phyloP scores from a whole-genome alignment of 37 sponge, comb jelly and placozoan genomes.

The Oopsacas minuta region DNA sequence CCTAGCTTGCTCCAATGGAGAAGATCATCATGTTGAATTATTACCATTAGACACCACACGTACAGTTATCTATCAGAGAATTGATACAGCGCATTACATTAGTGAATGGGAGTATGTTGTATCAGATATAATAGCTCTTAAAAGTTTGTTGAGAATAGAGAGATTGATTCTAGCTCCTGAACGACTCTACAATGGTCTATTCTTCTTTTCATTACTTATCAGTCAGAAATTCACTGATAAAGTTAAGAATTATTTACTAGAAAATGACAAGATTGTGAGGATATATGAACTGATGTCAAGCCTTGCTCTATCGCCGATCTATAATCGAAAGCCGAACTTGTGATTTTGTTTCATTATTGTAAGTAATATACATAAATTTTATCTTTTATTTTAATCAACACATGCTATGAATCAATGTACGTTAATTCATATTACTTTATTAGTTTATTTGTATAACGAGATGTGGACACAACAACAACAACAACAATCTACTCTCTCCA shows the following conservation, averaged over 20 bases:
- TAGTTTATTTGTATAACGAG: too few species aligned
- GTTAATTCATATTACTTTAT: too few species aligned
- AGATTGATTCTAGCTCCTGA: neutral
- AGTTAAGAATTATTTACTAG: neutral
- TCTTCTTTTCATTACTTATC: neutral
- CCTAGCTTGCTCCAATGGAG: constrained; percentile 4
- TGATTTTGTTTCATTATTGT: neutral
- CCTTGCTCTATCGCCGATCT: neutral
- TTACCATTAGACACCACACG: neutral
- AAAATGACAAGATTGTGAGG: neutral
- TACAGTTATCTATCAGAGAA: neutral
- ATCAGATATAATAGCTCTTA: neutral
- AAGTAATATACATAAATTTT: too few species aligned
- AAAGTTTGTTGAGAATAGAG: neutral
- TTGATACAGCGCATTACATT: neutral
- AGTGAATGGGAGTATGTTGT: neutral
- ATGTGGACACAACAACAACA: neutral
- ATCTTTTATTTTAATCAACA: too few species aligned
- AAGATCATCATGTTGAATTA: neutral
- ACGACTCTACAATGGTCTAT: neutral
- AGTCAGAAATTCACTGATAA: neutral
- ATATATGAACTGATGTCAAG: neutral
- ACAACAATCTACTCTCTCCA: neutral
- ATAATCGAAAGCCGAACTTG: neutral
- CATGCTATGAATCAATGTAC: too few species aligned